These are phyloP conservation scores for Sinella curviseta DNA, from an alignment of 1,140 invertebrate species.

Conservation along the genomic window DNA sequence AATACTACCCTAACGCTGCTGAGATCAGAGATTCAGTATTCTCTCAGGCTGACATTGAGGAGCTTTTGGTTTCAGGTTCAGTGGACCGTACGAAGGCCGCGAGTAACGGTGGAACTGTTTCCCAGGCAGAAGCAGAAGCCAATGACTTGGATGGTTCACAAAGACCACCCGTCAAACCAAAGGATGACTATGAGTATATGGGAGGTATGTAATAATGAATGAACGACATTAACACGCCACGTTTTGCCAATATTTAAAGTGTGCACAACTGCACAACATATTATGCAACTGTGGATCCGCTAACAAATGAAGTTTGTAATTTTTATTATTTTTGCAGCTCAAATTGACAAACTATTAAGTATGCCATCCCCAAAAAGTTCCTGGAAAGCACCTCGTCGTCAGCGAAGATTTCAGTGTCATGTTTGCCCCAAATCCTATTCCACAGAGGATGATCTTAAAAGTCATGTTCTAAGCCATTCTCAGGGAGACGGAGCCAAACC, in stretches of 20 bases:
- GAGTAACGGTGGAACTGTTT: too few relatives aligned
- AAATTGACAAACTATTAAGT: constrained; percentile 5
- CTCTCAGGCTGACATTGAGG: background rate
- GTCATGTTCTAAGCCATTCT: background rate
- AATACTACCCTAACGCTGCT: background rate
- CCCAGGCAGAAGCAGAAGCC: background rate
- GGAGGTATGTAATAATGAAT: too few relatives aligned
- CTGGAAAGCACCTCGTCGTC: background rate
- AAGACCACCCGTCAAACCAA: background rate
- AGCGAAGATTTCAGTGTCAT: background rate
- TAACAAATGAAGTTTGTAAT: background rate
- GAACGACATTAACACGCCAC: too few relatives aligned
- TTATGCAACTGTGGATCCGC: background rate
- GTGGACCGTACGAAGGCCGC: too few relatives aligned
- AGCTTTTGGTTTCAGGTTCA: background rate
- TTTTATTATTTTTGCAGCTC: background rate
- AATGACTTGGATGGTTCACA: background rate
- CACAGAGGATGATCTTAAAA: background rate
- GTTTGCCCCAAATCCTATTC: background rate
- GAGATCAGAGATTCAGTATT: too few relatives aligned
- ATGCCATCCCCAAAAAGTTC: background rate
- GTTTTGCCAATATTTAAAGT: too few relatives aligned
- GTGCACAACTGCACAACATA: background rate
- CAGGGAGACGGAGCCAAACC: background rate
- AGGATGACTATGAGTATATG: background rate